Percentiles rank a stretch among this genome's conserved stretches.
phyloP scores from a whole-genome alignment of 2,888 invertebrate species.

The Myopa testacea region DNA sequence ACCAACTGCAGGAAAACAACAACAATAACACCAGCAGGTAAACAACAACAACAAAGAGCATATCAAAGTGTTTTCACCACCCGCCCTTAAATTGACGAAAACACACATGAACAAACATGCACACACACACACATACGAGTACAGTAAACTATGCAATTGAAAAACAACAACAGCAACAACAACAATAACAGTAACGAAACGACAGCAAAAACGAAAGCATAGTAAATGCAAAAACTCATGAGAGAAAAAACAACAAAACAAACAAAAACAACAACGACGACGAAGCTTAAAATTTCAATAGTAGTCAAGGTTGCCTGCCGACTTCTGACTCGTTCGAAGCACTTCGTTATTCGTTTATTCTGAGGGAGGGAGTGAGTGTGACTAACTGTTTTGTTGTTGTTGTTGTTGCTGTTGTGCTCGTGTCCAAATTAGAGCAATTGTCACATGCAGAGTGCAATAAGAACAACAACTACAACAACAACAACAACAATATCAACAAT shows the following conservation, averaged over 20 bases:
- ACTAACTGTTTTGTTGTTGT: neutral
- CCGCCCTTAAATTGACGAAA: neutral
- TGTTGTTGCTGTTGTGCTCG: neutral
- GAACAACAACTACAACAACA: constrained; percentile 21
- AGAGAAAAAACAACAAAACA: neutral
- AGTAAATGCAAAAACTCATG: neutral
- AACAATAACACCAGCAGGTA: constrained; percentile 3
- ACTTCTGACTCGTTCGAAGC: neutral
- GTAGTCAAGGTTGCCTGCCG: neutral
- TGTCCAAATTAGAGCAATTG: constrained; percentile 7
- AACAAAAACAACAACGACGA: constrained; percentile 18
- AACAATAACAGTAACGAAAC: constrained; percentile 26
- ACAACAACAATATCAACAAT: neutral
- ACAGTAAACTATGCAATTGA: neutral
- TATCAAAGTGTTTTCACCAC: neutral
- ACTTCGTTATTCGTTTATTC: neutral
- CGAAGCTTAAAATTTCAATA: neutral
- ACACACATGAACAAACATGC: too few relatives aligned
- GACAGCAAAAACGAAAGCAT: too few relatives aligned
- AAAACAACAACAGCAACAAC: constrained; percentile 20
- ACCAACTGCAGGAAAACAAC: neutral
- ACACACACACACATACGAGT: neutral
- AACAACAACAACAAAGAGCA: constrained; percentile 11
- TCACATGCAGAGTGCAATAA: neutral
- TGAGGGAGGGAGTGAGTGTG: neutral